A percentile compares a stretch with the other conserved stretches of the same genome.
Conservation (phyloP, 2,888 invertebrate species). For the Prosapia bicincta region DNA sequence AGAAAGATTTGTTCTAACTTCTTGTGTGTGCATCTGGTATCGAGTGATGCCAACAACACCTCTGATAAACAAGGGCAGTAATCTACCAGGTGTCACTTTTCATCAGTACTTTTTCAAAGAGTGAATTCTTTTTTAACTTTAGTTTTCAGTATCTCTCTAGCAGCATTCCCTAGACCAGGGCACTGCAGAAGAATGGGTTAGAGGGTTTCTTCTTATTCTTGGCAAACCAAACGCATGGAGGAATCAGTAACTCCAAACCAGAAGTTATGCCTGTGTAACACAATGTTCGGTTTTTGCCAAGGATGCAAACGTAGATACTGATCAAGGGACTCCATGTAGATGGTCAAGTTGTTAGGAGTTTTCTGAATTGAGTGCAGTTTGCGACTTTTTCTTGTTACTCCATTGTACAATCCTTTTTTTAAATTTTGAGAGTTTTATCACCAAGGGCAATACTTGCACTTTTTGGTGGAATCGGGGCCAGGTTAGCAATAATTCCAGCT, state of each 20-base stretch:
- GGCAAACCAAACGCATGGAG: not conserved
- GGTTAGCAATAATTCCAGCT: not conserved
- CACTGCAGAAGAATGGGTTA: not conserved
- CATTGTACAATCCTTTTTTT: not conserved
- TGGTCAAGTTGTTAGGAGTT: not conserved
- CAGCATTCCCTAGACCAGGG: not conserved
- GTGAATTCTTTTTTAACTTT: not conserved
- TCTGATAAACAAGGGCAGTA: not conserved
- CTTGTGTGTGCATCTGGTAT: too few species aligned
- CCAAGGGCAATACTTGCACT: not conserved
- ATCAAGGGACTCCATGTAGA: not conserved
- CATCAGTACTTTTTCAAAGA: not conserved
- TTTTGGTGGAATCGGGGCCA: not conserved
- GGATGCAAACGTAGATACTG: not conserved
- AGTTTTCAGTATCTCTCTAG: not conserved
- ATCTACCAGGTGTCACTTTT: not conserved
- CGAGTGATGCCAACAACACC: too few species aligned
- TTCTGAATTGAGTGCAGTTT: not conserved
- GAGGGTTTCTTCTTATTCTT: not conserved
- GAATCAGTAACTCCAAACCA: not conserved
- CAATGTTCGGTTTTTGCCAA: not conserved
- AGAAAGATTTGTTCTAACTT: too few species aligned
- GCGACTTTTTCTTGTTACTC: not conserved
- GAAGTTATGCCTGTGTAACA: not conserved
- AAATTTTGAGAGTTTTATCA: not conserved